Evolutionary conservation across 1,140 invertebrate species (phyloP).

Genomic region (Eulimnadia texana): DNA sequence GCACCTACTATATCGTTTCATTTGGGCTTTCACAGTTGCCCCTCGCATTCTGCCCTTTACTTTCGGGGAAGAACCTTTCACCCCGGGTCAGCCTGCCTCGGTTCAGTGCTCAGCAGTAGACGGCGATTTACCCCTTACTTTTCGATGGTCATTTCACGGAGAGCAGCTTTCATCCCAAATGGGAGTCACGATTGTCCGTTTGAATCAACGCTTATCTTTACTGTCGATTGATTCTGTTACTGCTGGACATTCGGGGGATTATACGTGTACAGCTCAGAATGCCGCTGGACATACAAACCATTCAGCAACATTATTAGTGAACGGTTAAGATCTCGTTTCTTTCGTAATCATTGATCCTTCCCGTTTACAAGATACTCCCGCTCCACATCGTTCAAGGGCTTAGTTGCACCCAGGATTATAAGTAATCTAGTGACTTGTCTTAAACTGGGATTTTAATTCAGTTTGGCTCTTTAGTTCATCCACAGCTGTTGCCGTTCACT

Average conservation of each 20-base stretch:
- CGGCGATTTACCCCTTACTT: slow-evolving; percentile 41
- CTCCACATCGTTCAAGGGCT: slow-evolving; percentile 14
- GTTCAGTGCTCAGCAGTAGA: slow-evolving; percentile 35
- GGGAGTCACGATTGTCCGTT: slow-evolving; percentile 33
- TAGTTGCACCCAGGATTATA: not conserved
- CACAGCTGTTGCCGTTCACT: slow-evolving; percentile 41
- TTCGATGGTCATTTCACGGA: slow-evolving; percentile 43
- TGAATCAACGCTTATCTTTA: slow-evolving; percentile 38
- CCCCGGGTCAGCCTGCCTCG: slow-evolving; percentile 35
- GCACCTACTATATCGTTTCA: not conserved
- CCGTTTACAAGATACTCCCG: slow-evolving; percentile 33
- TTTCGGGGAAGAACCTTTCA: slow-evolving; percentile 38
- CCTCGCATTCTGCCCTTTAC: slow-evolving; percentile 43
- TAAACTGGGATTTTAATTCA: not conserved
- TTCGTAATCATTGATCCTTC: not conserved
- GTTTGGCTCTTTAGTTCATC: slow-evolving; percentile 35
- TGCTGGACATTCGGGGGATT: slow-evolving; percentile 48
- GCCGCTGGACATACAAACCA: slow-evolving; percentile 48
- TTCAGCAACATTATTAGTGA: slow-evolving; percentile 59
- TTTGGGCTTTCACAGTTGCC: slow-evolving; percentile 31
- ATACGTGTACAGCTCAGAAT: slow-evolving; percentile 49
- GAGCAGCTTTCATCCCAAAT: slow-evolving; percentile 39
- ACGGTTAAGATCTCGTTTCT: slow-evolving; percentile 39
- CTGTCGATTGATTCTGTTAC: slow-evolving; percentile 40
- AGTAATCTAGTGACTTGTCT: slow-evolving; percentile 1